Evolutionary conservation across 2,113 vertebrate species (phyloP), one percentile per base, ranked within the genome.

Genomic region (Grantiella picta): DNA sequence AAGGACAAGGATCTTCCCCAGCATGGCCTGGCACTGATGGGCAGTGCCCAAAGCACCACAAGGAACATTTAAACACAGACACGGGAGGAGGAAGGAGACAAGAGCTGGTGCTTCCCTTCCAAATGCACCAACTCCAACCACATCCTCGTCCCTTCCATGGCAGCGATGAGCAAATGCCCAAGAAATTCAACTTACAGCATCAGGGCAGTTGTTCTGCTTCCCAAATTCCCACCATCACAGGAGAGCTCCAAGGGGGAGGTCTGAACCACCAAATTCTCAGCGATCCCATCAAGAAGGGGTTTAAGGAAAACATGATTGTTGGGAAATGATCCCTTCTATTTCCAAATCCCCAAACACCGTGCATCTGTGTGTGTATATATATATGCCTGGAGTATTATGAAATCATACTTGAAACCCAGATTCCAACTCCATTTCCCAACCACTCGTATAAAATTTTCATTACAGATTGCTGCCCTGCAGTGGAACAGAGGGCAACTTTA

Each of bases 401-500:
- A 93, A 66, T 45, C 5, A 2, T 14, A 50, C 81, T 57, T n/a
- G 81, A 89, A 60, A 69, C 80, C 53, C 75, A 66, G 47, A 76
- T 49, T 90, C 86, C 47, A 82, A 64, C 82, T 64, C 59, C 66
- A 53, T 77, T 97, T 90, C 82, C 77, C 63, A 79, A 24, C 3
- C 61, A 64, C 82, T 91, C 28, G 0, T 33, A 82, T 75, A n/a
- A 94, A 91, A 88, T 81, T 82, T 86, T 88, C 92, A 96, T 97
- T 89, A 80, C 81, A 66, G 94, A 79, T 73, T 59, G 44, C 70
- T 93, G 94, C 94, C 94, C 94, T 69, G 79, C 33, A 22, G 65
- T 57, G 75, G 88, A 94, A 82, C 80, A 81, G 93, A 76, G 93
- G 95, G 92, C 92, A 88, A 27, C 92, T 93, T 92, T 79, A 96